A percentile compares a stretch with the other conserved stretches of the same genome.
phyloP scores from a whole-genome alignment of 1,140 invertebrate genomes.

The Orchestia grillus region DNA sequence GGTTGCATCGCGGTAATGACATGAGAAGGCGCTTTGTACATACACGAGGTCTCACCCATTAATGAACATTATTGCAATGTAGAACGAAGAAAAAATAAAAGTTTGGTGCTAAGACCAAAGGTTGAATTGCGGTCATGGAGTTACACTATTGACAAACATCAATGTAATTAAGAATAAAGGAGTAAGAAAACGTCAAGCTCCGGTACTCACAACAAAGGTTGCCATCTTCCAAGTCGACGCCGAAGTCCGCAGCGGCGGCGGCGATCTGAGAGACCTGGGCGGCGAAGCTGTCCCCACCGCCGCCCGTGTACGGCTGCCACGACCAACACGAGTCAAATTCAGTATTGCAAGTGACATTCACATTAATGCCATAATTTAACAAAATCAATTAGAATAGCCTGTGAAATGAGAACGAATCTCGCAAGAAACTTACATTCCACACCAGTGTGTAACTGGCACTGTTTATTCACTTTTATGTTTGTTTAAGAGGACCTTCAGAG shows the following conservation, averaged over 20 bases:
- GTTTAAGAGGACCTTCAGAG: too few species aligned
- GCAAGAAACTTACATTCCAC: too few species aligned
- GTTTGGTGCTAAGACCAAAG: background rate
- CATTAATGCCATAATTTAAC: too few species aligned
- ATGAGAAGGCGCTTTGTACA: background rate
- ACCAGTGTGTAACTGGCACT: too few species aligned
- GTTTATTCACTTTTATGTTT: too few species aligned
- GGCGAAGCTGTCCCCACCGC: constrained; percentile 27
- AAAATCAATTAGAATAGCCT: too few species aligned
- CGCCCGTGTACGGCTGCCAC: constrained; percentile 12
- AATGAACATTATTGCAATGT: background rate
- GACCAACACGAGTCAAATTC: background rate
- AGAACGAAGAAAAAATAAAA: background rate
- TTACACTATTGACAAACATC: too few species aligned
- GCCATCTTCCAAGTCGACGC: constrained; percentile 51
- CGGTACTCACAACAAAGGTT: constrained; percentile 50
- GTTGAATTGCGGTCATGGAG: too few species aligned
- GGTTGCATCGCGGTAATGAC: background rate
- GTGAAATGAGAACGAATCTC: too few species aligned
- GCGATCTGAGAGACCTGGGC: constrained; percentile 39
- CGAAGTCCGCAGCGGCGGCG: constrained; percentile 43
- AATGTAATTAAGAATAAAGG: too few species aligned
- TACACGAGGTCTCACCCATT: too few species aligned
- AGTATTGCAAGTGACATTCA: background rate
- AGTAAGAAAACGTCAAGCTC: too few species aligned